Evolutionary conservation across 2,113 vertebrate species (phyloP).

Genomic region (Hippoglossus stenolepis): DNA sequence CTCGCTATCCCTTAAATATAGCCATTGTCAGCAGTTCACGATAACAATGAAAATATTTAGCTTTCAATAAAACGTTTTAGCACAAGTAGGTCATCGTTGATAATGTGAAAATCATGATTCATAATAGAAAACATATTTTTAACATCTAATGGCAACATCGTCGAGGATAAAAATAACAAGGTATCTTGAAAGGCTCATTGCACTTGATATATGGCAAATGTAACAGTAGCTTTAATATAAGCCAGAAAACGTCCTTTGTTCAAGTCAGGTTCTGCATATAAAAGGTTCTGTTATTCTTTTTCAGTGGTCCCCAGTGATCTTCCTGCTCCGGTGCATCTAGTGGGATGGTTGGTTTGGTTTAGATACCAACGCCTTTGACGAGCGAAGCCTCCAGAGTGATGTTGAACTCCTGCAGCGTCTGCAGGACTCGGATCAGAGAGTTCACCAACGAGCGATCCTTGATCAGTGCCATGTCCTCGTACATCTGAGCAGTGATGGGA

Average conservation of each 20-base stretch:
- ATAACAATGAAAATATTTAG: slow-evolving; percentile 83
- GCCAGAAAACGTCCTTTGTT: slow-evolving; percentile 84
- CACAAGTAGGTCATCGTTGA: slow-evolving; percentile 73
- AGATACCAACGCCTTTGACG: slow-evolving; percentile 97
- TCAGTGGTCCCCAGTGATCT: slow-evolving; percentile 70
- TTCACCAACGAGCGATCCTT: slow-evolving; percentile 97
- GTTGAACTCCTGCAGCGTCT: slow-evolving; percentile 99
- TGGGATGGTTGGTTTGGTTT: slow-evolving; percentile 50
- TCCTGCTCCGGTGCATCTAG: slow-evolving; percentile 50
- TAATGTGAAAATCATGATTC: slow-evolving; percentile 79
- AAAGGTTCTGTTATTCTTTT: slow-evolving; percentile 66
- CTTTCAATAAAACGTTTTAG: slow-evolving; percentile 81
- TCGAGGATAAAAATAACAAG: slow-evolving; percentile 82
- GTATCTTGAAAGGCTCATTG: slow-evolving; percentile 88
- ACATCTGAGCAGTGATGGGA: slow-evolving; percentile 97
- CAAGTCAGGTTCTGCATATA: slow-evolving; percentile 79
- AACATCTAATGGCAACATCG: slow-evolving; percentile 80
- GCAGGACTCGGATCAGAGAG: slow-evolving; percentile 96
- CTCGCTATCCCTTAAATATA: slow-evolving; percentile 78
- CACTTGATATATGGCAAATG: slow-evolving; percentile 89
- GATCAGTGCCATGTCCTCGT: slow-evolving; percentile 93
- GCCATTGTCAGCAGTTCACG: slow-evolving; percentile 79
- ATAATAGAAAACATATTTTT: slow-evolving; percentile 82
- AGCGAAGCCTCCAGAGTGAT: slow-evolving; percentile 97
- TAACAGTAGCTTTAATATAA: slow-evolving; percentile 96